Evolutionary conservation across 2,797 vertebrate genomes (phyloP), one percentile per base, ranked within the genome.

Genomic region (Schizopygopsis pylzovi): DNA sequence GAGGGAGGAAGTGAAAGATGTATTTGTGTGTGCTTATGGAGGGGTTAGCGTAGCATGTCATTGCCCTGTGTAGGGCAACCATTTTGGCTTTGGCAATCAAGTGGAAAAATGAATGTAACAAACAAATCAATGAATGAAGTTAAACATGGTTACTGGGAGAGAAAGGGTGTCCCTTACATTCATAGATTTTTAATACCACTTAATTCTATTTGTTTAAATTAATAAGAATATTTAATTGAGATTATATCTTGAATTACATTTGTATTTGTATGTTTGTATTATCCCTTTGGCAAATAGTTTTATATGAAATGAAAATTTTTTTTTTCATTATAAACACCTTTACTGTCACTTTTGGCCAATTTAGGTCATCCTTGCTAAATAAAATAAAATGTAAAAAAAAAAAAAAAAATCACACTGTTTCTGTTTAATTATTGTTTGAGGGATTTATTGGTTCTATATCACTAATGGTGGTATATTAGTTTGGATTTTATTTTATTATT

Each of bases 21-120:
- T 63, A 43, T 71, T 59, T 49, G 39, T 71, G 47, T 76, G 79
- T 67, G 63, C 52, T 77, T 47, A 72, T 59, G 33, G 22, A 43
- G n/a, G 43, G 49, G 65, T 61, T 61, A 78, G 41, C 39, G 47
- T 78, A 70, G 71, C 16, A 16, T 59, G 47, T 79, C 67, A 37
- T 41, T 16, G 22, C 61, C 20, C 39, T 71, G 63, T 77, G 10
- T 49, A 28, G 49, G 72, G 39, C 41, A 54, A 47, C 15, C 16
- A 49, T 28, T 13, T 68, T 79, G 15, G 16, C 0, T 0, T 28
- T 49, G 43, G 22, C 56, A 65, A 45, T 25, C 12, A 28, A 73
- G 41, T 63, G 41, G 18, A 83, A 83, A 28, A 73, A 43, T 33
- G 3, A 73, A 63, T 73, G 18, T 63, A 25, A 9, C 49, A 43